Base-by-base conservation (phyloP, 2,888 invertebrate species). In the Cerastoderma edule region DNA sequence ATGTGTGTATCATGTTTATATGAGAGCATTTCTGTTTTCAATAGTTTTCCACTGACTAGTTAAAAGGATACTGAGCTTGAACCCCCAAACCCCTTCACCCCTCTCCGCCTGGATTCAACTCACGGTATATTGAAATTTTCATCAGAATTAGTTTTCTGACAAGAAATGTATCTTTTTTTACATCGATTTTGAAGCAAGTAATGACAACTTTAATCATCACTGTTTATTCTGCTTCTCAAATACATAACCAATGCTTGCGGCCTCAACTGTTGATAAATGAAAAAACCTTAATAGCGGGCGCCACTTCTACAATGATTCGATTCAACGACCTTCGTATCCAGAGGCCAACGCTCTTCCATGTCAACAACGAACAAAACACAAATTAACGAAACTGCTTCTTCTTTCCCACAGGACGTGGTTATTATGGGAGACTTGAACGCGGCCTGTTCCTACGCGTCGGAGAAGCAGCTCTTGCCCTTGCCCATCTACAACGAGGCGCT, bases 401-500 rank as follows among this genome's bases (percentile, higher is more conserved):
- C 16, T 16, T 39, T 39, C 39, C 48, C 24, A 8, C 67, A 89
- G 85, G 83, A 89, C 65, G 72, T 88, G 0, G 75, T 89, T 24
- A 74, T 88, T 1, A 66, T 88, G 73, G 90, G 90, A 1, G 90
- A 90, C 66, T 81, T 89, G 63, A 90, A 90, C 74, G 89, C 89
- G 8, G 90, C 84, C 66, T 90, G 90, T 73, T 71, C 78, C 6
- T 90, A 90, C 67, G 82, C 86, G 28, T 72, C 39, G 2, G 77
- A 80, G 53, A 19, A 24, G 1, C 70, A 80, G 4, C 71, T 83
- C 0, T n/a, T 28, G 3, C 13, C 35, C 24, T 32, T 83, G 8
- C 56, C 64, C 0, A 84, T 87, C 35, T 80, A 80, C 53, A 81
- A 75, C 22, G 78, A 87, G 65, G 30, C 35, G 5, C n/a, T 74